These are phyloP conservation scores for Brachyptera putata DNA, from an alignment of 2,888 invertebrate species.

Conservation along the genomic window DNA sequence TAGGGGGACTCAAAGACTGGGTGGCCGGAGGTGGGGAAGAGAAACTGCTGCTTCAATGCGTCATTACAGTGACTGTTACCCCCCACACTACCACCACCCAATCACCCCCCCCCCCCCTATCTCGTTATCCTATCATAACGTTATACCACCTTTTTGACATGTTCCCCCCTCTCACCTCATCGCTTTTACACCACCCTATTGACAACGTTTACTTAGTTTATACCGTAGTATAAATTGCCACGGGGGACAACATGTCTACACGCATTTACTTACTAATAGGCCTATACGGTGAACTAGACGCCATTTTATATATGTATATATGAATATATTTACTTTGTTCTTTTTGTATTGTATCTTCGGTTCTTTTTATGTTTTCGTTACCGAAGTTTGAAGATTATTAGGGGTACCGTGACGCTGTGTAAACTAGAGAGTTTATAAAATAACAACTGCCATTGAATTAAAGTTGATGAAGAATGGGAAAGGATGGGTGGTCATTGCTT, in stretches of 20 bases:
- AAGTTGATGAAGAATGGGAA: no score
- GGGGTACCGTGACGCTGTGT: not conserved
- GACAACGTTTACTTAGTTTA: slow-evolving; percentile 16
- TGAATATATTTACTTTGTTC: not conserved
- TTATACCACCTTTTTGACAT: slow-evolving; percentile 10
- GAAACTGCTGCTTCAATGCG: slow-evolving; percentile 21
- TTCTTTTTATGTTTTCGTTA: not conserved
- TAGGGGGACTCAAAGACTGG: no score
- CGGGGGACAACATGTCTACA: not conserved
- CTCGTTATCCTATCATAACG: slow-evolving; percentile 21
- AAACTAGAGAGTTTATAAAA: no score
- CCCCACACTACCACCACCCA: slow-evolving; percentile 1
- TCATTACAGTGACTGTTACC: slow-evolving; percentile 28
- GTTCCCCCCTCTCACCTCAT: not conserved
- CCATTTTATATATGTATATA: slow-evolving; percentile 5
- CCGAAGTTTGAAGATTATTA: not conserved
- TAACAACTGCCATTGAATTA: no score
- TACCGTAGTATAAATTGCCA: slow-evolving; percentile 12
- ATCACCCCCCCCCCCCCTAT: not conserved
- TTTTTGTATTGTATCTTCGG: not conserved
- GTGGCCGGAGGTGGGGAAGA: no score
- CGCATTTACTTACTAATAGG: not conserved
- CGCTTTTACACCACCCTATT: not conserved
- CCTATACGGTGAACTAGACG: not conserved
- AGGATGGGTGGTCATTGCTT: no score